Percentiles rank a stretch among this genome's conserved stretches.
phyloP scores from a whole-genome alignment of 2,113 vertebrate genomes.

The Carollia perspicillata region DNA sequence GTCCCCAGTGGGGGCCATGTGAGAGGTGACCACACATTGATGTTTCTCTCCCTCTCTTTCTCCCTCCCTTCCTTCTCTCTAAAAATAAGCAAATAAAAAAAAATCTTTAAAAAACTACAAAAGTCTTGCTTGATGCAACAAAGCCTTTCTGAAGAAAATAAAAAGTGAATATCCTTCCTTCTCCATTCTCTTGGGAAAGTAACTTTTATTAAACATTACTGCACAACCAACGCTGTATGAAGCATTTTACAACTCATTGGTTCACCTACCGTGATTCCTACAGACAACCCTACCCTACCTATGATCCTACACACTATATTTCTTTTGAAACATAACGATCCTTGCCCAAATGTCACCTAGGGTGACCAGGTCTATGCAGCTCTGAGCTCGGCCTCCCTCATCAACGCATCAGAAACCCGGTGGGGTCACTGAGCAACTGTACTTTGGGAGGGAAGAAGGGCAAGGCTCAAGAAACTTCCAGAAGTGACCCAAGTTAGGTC shows the following conservation, averaged over 20 bases:
- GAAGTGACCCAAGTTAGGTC: background rate
- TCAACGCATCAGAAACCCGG: background rate
- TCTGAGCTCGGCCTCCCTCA: background rate
- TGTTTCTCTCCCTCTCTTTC: no score
- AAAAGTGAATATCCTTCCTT: background rate
- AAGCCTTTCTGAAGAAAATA: conserved; percentile 1
- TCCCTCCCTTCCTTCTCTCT: no score
- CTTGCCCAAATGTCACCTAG: background rate
- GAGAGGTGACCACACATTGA: no score
- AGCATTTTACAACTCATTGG: background rate
- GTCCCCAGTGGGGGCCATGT: no score
- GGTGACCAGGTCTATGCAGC: background rate
- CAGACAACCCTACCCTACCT: background rate
- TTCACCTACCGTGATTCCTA: background rate
- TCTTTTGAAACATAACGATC: background rate
- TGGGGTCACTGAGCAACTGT: background rate
- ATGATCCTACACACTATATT: background rate
- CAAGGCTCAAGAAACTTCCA: background rate
- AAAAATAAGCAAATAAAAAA: no score
- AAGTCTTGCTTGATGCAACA: background rate
- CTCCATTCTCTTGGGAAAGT: background rate
- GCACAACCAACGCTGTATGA: background rate
- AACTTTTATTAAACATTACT: background rate
- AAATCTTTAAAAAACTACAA: no score
- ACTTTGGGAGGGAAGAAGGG: background rate